Base-by-base conservation (phyloP, 2,113 vertebrate genomes). In the Toxotes jaculatrix region DNA sequence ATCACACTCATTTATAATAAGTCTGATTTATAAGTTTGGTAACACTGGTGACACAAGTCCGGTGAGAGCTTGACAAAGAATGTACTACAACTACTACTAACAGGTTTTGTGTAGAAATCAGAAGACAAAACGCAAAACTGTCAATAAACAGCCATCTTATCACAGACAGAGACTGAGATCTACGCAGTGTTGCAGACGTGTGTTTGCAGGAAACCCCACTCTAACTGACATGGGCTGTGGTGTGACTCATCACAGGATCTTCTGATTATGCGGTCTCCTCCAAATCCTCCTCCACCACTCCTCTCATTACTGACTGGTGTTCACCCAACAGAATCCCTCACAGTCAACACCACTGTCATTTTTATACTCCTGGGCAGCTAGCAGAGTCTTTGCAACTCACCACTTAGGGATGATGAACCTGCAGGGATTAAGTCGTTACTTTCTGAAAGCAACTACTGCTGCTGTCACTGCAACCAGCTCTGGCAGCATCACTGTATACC, bases 211-310 rank as follows among this genome's bases (percentile, higher is more conserved):
- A 91, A 89, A 80, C 80, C 79, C 68, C 63, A 78, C 12, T 63
- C 21, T 80, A 79, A 85, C 86, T 82, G 84, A 86, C 82, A 82
- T 43, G 53, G 51, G 60, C 74, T 77, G 80, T 65, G 71, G 71
- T 74, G 61, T 89, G 92, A 91, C 69, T 93, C 89, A 93, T 88
- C 73, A 64, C 67, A 47, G 83, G 80, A 83, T 87, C 68, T 80
- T 86, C 59, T 80, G 79, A 68, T 74, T 42, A 75, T 86, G 82
- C 83, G 83, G 79, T 88, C 17, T 77, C 72, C 64, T 86, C 65
- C 45, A 74, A 83, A 78, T 81, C 79, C 32, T 72, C 71, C 75
- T 38, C 84, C 31, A 62, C 82, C 66, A 19, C 56, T 19, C 73
- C 59, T 77, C 76, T 84, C 65, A 85, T 87, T 66, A 80, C 72